Conservation (phyloP, 2,888 invertebrate species). For the Mimumesa dahlbomi region DNA sequence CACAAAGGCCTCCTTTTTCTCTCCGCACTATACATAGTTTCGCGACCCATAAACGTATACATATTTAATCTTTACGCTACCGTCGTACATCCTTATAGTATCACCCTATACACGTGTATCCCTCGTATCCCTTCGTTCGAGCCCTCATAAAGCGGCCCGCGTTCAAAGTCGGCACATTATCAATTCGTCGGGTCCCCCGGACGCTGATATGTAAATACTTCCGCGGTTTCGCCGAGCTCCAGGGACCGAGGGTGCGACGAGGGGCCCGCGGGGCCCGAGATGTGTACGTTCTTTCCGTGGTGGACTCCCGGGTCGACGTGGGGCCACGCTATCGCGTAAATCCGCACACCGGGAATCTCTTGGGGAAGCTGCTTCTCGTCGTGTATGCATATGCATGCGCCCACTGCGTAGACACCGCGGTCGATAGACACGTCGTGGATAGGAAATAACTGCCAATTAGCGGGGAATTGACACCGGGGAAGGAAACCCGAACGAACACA, state of each 20-base stretch:
- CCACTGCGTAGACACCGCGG: conserved; percentile 53
- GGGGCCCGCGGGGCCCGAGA: conserved; percentile 9
- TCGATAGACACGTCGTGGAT: conserved; percentile 63
- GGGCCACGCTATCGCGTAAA: conserved; percentile 62
- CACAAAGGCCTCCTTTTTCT: too few species aligned
- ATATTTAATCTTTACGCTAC: too few species aligned
- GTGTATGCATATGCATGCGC: conserved; percentile 61
- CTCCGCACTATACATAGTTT: too few species aligned
- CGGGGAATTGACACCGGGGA: conserved; percentile 42
- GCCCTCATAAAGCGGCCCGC: too few species aligned
- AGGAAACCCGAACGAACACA: conserved; percentile 42
- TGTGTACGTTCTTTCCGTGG: not conserved
- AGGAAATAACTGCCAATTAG: conserved; percentile 72
- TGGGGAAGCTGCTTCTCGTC: conserved; percentile 47
- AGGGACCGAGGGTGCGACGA: conserved; percentile 23
- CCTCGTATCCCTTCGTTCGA: too few species aligned
- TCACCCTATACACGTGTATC: too few species aligned
- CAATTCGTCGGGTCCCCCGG: too few species aligned
- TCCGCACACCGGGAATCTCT: conserved; percentile 62
- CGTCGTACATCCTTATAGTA: too few species aligned
- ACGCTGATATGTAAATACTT: conserved; percentile 47
- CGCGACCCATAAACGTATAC: too few species aligned
- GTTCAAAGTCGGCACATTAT: too few species aligned
- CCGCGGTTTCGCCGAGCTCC: conserved; percentile 9
- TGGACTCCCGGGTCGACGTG: conserved; percentile 36